These are phyloP conservation scores for Mesochorus sp. DNA, from an alignment of 2,888 invertebrate genomes.

Conservation along the genomic window DNA sequence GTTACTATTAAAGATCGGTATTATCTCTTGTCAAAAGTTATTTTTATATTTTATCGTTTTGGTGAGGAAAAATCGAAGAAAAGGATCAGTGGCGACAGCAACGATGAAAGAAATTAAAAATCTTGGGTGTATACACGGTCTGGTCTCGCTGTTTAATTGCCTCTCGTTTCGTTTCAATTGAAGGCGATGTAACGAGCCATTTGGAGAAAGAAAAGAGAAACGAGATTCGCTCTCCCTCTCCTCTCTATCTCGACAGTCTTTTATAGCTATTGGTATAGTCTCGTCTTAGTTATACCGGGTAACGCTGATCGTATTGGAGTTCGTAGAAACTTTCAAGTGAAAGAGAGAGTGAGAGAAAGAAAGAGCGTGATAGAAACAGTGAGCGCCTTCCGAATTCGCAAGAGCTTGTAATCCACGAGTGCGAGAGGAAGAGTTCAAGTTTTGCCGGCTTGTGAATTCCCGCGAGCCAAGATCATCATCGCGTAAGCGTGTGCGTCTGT, in stretches of 20 bases:
- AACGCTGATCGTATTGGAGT: constrained; percentile 59
- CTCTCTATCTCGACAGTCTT: constrained; percentile 3
- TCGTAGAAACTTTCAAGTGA: constrained; percentile 54
- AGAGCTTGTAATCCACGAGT: constrained; percentile 12
- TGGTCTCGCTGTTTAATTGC: constrained; percentile 59
- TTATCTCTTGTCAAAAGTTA: too few species aligned
- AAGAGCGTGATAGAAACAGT: constrained; percentile 21
- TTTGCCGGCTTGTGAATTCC: constrained; percentile 42
- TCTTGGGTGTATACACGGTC: neutral
- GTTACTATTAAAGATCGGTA: too few species aligned
- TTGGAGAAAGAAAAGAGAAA: constrained; percentile 44
- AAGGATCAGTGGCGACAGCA: neutral
- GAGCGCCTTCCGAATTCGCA: constrained; percentile 26
- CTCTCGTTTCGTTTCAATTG: constrained; percentile 64
- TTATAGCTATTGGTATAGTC: constrained; percentile 27
- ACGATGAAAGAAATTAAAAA: constrained; percentile 31
- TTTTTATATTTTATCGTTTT: neutral
- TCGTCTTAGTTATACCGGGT: constrained; percentile 38
- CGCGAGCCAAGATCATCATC: constrained; percentile 53
- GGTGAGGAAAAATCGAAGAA: neutral
- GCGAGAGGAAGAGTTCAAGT: neutral
- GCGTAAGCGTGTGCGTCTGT: neutral
- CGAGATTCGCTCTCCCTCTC: constrained; percentile 9
- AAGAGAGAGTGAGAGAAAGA: constrained; percentile 16
- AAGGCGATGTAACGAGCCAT: constrained; percentile 58